Percentiles rank a stretch among this genome's conserved stretches.
Evolutionary conservation across 2,888 invertebrate species (phyloP).

Genomic region (Tipula helvola): DNA sequence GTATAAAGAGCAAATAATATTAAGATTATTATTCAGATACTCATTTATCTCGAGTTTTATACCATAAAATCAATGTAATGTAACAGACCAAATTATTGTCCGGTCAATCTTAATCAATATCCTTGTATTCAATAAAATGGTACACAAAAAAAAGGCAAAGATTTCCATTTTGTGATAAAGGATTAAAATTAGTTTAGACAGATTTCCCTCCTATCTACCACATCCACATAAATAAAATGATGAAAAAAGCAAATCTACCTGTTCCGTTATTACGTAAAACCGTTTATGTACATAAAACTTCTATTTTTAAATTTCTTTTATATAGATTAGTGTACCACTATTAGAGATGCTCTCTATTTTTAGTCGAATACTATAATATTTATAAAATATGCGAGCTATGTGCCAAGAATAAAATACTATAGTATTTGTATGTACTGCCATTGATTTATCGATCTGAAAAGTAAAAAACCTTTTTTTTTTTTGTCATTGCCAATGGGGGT

Average conservation of each 20-base stretch:
- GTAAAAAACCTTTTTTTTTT: not conserved
- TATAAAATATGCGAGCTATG: not conserved
- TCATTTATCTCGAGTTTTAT: not conserved
- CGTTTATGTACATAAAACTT: not conserved
- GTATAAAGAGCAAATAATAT: not conserved
- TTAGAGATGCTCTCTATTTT: not conserved
- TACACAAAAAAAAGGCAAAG: not conserved
- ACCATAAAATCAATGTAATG: not conserved
- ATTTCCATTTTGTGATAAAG: not conserved
- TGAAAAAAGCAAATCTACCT: not conserved
- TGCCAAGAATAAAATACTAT: not conserved
- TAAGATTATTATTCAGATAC: not conserved
- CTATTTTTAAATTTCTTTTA: not conserved
- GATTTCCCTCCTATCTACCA: not conserved
- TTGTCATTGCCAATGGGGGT: not conserved
- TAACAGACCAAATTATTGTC: not conserved
- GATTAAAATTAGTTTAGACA: not conserved
- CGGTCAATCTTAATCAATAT: not conserved
- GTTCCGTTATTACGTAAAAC: not conserved
- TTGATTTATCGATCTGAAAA: not conserved
- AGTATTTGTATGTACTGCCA: not conserved
- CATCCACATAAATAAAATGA: not conserved
- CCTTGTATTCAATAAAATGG: not conserved
- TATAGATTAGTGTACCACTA: not conserved
- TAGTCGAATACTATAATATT: not conserved